Conservation (phyloP, 1,140 invertebrate species). For the Holcopasites calliopsidis region DNA sequence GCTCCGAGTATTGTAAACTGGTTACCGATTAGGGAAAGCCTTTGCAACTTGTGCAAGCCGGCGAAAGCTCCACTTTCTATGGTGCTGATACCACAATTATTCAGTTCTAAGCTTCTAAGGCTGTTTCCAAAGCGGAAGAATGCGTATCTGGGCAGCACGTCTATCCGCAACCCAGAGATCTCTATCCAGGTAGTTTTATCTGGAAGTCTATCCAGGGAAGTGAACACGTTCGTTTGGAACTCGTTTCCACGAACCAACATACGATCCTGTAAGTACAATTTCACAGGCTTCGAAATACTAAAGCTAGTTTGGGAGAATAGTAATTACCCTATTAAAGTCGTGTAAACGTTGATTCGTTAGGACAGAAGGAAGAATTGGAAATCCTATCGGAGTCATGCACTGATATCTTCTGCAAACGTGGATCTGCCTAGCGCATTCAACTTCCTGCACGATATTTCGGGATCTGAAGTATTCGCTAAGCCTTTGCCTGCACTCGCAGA, state of each 20-base stretch:
- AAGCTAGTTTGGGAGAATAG: too few species aligned
- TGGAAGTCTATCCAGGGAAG: constrained; percentile 61
- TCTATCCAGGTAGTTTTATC: constrained; percentile 66
- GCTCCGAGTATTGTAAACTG: constrained; percentile 37
- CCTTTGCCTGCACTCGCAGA: constrained; percentile 60
- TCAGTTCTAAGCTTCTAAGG: constrained; percentile 58
- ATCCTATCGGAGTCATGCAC: constrained; percentile 55
- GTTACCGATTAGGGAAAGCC: constrained; percentile 58
- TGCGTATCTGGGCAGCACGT: constrained; percentile 50
- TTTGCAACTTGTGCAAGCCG: constrained; percentile 64
- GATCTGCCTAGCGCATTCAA: constrained; percentile 1
- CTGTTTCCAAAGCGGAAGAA: constrained; percentile 71
- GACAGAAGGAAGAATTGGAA: constrained; percentile 23
- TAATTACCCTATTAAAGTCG: constrained; percentile 12
- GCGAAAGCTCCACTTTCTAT: constrained; percentile 67
- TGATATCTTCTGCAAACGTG: constrained; percentile 33
- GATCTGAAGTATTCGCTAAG: constrained; percentile 55
- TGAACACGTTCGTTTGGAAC: constrained; percentile 47
- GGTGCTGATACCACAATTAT: constrained; percentile 52
- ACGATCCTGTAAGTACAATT: constrained; percentile 6
- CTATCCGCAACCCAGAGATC: constrained; percentile 52
- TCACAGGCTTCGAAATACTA: too few species aligned
- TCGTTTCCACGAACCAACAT: constrained; percentile 3
- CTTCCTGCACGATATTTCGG: constrained; percentile 48
- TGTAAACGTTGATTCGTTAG: constrained; percentile 5